Percentiles rank a stretch among this genome's conserved stretches.
phyloP scores from a whole-genome alignment of 1,140 invertebrate species.

The Bicyclus anynana region DNA sequence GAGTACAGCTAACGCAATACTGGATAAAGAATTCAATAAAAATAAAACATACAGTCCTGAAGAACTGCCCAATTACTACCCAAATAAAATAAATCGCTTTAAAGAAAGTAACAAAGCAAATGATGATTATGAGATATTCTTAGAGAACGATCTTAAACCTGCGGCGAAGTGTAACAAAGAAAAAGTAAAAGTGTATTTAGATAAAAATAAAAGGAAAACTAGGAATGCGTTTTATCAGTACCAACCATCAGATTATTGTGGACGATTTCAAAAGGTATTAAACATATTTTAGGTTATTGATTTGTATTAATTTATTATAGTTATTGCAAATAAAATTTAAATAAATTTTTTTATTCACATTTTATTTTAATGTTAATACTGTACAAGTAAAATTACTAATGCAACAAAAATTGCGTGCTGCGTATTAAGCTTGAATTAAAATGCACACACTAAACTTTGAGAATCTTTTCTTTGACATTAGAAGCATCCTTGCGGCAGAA shows the following conservation, averaged over 20 bases:
- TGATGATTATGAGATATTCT: conserved; percentile 50
- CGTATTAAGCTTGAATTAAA: too few species aligned
- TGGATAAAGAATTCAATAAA: conserved; percentile 15
- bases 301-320: background rate
- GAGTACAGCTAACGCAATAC: background rate
- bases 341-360: background rate
- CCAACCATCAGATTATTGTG: conserved; percentile 28
- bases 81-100: conserved; percentile 9
- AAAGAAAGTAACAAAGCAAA: conserved; percentile 2
- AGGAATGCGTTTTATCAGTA: conserved; percentile 28
- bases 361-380: too few species aligned
- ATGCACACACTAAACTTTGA: too few species aligned
- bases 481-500: too few species aligned
- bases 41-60: conserved; percentile 17
- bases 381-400: too few species aligned
- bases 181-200: conserved; percentile 48
- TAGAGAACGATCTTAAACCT: conserved; percentile 44
- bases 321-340: background rate
- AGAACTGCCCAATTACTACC: conserved; percentile 20
- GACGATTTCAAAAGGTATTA: conserved; percentile 26
- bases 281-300: background rate
- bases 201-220: conserved; percentile 47
- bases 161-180: conserved; percentile 45
- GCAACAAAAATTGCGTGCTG: too few species aligned
- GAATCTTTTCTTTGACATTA: too few species aligned